Percentiles rank a stretch among this genome's conserved stretches.
Evolutionary conservation across 2,888 invertebrate genomes (phyloP).

Genomic region (Zootermopsis nevadensis): DNA sequence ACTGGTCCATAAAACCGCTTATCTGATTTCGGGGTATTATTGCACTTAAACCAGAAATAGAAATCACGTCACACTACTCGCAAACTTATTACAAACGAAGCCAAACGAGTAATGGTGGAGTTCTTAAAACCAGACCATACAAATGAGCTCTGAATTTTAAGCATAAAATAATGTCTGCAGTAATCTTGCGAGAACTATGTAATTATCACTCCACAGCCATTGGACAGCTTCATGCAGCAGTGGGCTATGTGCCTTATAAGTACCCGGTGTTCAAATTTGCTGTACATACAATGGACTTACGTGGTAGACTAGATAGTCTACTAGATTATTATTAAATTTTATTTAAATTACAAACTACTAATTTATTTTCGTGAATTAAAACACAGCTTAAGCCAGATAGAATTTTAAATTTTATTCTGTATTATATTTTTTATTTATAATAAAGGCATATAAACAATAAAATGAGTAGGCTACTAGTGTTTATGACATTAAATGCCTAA

Average conservation of each 20-base stretch:
- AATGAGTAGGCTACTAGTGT: no score
- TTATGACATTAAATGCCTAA: no score
- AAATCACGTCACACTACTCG: not conserved
- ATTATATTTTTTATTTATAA: no score
- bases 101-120: not conserved
- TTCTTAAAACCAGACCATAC: slow-evolving; percentile 30
- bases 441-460: no score
- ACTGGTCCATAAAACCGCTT: not conserved
- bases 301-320: no score
- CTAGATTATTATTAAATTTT: no score
- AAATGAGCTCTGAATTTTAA: slow-evolving; percentile 33
- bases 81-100: not conserved
- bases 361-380: no score
- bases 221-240: slow-evolving; percentile 12
- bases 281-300: not conserved
- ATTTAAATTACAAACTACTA: no score
- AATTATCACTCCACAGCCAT: slow-evolving; percentile 47
- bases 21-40: not conserved
- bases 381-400: no score
- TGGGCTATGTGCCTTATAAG: not conserved
- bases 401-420: no score
- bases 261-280: not conserved
- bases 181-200: slow-evolving; percentile 45
- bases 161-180: slow-evolving; percentile 47
- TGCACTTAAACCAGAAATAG: not conserved